Percentiles rank a stretch among this genome's conserved stretches.
These are phyloP conservation scores for Sacculina carcini DNA, from an alignment of 2,888 invertebrate genomes.

Conservation along the genomic window DNA sequence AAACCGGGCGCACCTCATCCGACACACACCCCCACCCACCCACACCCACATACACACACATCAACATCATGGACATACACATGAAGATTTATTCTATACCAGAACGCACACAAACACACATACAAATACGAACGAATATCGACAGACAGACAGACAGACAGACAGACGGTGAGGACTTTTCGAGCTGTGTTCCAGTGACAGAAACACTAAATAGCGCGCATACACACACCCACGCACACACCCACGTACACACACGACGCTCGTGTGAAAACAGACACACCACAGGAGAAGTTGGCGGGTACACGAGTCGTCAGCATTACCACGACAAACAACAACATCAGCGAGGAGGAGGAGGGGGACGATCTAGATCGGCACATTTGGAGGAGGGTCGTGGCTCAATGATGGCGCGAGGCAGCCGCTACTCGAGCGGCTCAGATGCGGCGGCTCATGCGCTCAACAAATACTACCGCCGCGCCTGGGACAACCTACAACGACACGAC, in stretches of 20 bases:
- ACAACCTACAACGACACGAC: slow-evolving; percentile 45
- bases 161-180: no score
- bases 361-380: neutral
- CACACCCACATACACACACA: no score
- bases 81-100: neutral
- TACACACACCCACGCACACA: neutral
- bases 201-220: no score
- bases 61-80: neutral
- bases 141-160: neutral
- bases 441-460: slow-evolving; percentile 55
- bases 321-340: no score
- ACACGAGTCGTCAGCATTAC: no score
- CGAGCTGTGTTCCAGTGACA: no score
- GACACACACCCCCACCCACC: neutral
- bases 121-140: slow-evolving; percentile 1
- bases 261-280: neutral
- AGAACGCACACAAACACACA: neutral
- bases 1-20: no score
- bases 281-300: no score
- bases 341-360: neutral
- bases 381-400: neutral
- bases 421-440: slow-evolving; percentile 61
- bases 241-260: neutral
- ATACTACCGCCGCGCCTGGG: slow-evolving; percentile 78
- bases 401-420: slow-evolving; percentile 33